These are phyloP conservation scores for Tenthredo scrophulariae DNA, from an alignment of 2,888 invertebrate genomes.

Conservation along the genomic window DNA sequence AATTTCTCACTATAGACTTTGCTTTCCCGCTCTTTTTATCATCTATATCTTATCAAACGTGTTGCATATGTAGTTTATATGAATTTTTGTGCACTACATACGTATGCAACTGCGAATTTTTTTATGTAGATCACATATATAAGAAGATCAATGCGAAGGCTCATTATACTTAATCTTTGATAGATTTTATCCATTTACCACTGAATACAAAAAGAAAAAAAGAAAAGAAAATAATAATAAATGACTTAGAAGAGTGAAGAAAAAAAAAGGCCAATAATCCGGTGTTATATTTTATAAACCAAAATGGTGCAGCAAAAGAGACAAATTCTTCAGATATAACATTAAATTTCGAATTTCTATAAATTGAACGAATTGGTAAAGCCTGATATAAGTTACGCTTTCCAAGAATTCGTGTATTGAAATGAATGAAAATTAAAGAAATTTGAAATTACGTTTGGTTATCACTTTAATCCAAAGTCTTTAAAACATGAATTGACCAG, in stretches of 20 bases:
- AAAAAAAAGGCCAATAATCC: background rate
- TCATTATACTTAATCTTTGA: background rate
- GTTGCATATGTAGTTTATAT: background rate
- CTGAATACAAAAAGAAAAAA: background rate
- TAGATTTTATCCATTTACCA: background rate
- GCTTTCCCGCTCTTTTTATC: background rate
- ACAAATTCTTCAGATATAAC: background rate
- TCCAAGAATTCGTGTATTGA: background rate
- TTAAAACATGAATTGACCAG: background rate
- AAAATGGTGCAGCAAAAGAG: background rate
- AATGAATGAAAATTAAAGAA: background rate
- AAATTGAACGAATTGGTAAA: background rate
- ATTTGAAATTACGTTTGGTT: background rate
- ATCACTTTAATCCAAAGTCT: background rate
- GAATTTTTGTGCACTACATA: background rate
- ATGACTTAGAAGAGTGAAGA: background rate
- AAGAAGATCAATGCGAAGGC: background rate
- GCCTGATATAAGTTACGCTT: background rate
- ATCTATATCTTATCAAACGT: background rate
- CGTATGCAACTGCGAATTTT: background rate
- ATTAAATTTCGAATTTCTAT: background rate
- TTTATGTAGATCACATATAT: background rate
- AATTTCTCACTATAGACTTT: background rate
- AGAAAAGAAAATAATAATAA: too few species aligned
- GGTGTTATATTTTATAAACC: background rate